A percentile compares a stretch with the other conserved stretches of the same genome.
These are phyloP conservation scores for Drosophila guanche DNA, from an alignment of 1,140 invertebrate species.

Conservation along the genomic window DNA sequence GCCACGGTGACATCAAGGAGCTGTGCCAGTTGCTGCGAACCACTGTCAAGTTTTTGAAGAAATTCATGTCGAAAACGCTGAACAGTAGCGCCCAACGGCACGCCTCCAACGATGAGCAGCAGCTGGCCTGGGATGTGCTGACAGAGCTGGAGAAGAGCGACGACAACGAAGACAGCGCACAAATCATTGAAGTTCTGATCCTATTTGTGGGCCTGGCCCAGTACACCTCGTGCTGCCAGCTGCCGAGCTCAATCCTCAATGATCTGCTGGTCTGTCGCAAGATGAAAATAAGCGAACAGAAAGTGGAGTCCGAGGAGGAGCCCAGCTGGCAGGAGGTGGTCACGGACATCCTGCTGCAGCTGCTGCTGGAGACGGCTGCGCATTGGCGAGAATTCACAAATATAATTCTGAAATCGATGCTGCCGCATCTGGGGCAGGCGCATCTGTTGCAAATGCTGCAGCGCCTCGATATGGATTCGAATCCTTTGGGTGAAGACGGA, in stretches of 20 bases:
- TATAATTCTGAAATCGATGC: conserved; percentile 16
- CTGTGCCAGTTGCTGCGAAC: too few relatives aligned
- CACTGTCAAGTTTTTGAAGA: too few relatives aligned
- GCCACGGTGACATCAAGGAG: too few relatives aligned
- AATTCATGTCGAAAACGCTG: conserved; percentile 16
- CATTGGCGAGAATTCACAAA: conserved; percentile 56
- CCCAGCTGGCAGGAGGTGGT: conserved; percentile 59
- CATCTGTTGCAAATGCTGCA: conserved; percentile 53
- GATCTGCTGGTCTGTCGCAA: conserved; percentile 55
- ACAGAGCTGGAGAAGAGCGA: conserved; percentile 8
- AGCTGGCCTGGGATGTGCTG: conserved; percentile 22
- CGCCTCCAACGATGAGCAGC: conserved; percentile 1
- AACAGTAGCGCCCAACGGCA: conserved; percentile 12
- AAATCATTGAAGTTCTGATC: conserved; percentile 48
- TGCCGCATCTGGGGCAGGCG: conserved; percentile 28
- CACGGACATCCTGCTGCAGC: conserved; percentile 52
- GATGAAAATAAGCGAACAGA: conserved; percentile 11
- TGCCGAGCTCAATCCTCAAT: conserved; percentile 2
- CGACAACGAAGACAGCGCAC: conserved; percentile 2
- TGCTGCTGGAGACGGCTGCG: conserved; percentile 53
- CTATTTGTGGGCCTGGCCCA: conserved; percentile 45
- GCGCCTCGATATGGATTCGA: conserved; percentile 47
- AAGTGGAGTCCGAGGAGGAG: conserved; percentile 9
- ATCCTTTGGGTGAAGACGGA: conserved; percentile 36
- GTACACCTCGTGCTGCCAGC: conserved; percentile 16